These are phyloP conservation scores for Megaceryle torquata DNA, from an alignment of 2,113 vertebrate genomes.

Conservation along the genomic window DNA sequence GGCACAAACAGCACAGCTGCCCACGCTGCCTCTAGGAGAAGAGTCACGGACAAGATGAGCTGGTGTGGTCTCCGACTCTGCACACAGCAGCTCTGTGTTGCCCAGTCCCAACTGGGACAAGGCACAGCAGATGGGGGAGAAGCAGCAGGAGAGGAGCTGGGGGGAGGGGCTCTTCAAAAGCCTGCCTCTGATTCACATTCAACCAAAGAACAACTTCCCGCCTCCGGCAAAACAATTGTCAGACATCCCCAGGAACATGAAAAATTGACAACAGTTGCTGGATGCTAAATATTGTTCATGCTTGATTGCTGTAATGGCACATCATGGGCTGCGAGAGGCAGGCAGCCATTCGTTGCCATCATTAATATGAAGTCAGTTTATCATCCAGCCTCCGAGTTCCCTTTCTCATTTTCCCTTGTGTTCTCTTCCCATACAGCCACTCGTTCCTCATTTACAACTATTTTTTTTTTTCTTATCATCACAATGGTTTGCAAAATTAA, in stretches of 20 bases:
- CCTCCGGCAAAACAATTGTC: not conserved
- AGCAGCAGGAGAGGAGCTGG: not conserved
- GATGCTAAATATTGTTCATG: not conserved
- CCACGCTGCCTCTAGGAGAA: accelerated
- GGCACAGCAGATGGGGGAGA: not conserved
- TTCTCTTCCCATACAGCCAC: not conserved
- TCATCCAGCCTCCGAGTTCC: not conserved
- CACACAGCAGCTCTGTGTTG: accelerated
- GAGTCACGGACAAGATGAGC: not conserved
- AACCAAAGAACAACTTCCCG: not conserved
- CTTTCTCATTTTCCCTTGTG: not conserved
- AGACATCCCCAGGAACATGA: not conserved
- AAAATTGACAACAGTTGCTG: not conserved
- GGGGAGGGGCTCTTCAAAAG: too few relatives aligned
- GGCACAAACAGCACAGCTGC: not conserved
- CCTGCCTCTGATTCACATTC: not conserved
- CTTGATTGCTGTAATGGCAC: not conserved
- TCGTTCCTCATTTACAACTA: not conserved
- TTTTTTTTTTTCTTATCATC: not conserved
- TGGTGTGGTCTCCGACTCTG: accelerated
- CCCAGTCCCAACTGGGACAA: not conserved
- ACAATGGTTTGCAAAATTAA: constrained; percentile 7
- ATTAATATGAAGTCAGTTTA: not conserved
- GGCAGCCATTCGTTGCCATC: not conserved
- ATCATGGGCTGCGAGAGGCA: not conserved